A percentile compares a stretch with the other conserved stretches of the same genome.
Conservation (phyloP, 1,140 invertebrate species). For the Uloborus diversus region DNA sequence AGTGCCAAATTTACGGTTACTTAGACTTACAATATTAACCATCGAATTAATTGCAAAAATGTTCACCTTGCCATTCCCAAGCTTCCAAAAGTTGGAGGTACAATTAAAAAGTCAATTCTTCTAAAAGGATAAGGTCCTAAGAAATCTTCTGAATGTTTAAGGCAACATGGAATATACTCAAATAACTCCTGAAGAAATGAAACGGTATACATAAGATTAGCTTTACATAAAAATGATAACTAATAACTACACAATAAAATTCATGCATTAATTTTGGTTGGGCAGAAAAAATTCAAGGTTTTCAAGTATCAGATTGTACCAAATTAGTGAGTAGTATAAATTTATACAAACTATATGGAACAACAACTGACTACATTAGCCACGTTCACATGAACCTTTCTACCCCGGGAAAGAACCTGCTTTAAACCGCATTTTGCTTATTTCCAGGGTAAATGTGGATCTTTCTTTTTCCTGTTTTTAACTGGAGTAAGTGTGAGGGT, state of each 20-base stretch:
- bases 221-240: not conserved
- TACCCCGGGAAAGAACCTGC: no score
- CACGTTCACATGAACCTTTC: no score
- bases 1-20: no score
- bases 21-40: no score
- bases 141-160: constrained; percentile 59
- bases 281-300: no score
- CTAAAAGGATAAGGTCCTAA: constrained; percentile 66
- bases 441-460: no score
- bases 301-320: no score
- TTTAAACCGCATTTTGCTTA: no score
- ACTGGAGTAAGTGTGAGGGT: no score
- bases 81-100: constrained; percentile 65
- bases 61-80: constrained; percentile 66
- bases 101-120: constrained; percentile 66
- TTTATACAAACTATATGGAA: not conserved
- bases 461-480: no score
- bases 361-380: not conserved
- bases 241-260: not conserved
- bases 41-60: no score
- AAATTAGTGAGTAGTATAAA: not conserved
- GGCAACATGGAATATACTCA: constrained; percentile 59
- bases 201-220: not conserved
- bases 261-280: no score
- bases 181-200: constrained; percentile 55